Evolutionary conservation across 2,888 invertebrate species (phyloP), one percentile per base, ranked within the genome.

Genomic region (Sminthurides aquaticus): DNA sequence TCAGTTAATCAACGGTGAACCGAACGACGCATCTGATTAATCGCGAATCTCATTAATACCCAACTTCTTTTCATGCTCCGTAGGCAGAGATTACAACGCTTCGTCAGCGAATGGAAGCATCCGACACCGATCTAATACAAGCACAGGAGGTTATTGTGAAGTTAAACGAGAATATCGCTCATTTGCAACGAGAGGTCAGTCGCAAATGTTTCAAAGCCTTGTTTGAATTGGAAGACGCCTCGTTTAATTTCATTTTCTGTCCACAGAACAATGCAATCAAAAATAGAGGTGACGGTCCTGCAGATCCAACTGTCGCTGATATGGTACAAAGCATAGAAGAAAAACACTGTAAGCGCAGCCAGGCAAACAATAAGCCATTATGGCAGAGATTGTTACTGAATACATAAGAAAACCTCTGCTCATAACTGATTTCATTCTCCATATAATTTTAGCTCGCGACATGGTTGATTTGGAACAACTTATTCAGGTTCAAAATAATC

Each of bases 401-500:
- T 43, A 43, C 48, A 18, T 43, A 43, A 18, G 18, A 43, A 18
- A 43, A 18, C 18, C 18, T 18, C 11, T 3, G 25, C 3, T 20
- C 52, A 8, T 20, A 52, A 20, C 8, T 22, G 20, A 52, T 3
- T 49, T 18, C 18, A 55, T 18, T 55, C 8, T n/a, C n/a, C n/a
- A n/a, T n/a, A n/a, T n/a, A n/a, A 28, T 56, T 86, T 82, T 87
- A 90, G 90, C 87, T 84, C 87, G 88, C 83, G 90, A 89, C 79
- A 90, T 91, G 82, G 86, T 87, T 83, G 90, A 89, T 83, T 86
- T 91, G 83, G 91, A 91, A 85, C 85, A 87, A 80, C 87, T 90
- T 87, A 86, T 91, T 83, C 87, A 87, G 82, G 89, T 87, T 82
- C 91, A 91, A 86, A 90, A 89, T 85, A 87, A 87, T 85, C 88